Base-by-base conservation (phyloP, 1,140 invertebrate species). In the Apis cerana region DNA sequence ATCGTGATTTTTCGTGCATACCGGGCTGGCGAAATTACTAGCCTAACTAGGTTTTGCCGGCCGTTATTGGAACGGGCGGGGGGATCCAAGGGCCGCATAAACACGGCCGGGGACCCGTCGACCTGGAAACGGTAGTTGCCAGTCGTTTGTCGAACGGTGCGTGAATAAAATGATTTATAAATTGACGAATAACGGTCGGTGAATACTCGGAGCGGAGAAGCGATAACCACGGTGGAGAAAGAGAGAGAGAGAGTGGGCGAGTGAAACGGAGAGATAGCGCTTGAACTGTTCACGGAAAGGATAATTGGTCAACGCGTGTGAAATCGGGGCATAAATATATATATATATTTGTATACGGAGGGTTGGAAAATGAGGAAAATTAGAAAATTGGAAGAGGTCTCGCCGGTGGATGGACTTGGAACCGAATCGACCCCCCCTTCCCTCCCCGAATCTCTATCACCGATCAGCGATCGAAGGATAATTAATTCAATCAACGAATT, bases 131-230 rank as follows among this genome's bases (percentile, higher is more conserved):
- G 85, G 62, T 21, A 56, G 68, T 33, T 54, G 54, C 52, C 61
- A 4, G 59, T 19, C 59, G 70, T 79, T 75, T 64, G 68, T 10
- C 54, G 77, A 81, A n/a, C 80, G 83, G 75, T 33, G 84, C 84
- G 85, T 85, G 84, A 88, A 89, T 87, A 82, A 88, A 90, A 90
- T 91, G 85, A 87, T 89, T 88, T 85, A 88, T 86, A 91, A 92
- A 91, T 87, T 87, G 87, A 69, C 79, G 54, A 71, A 52, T 33
- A n/a, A 65, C 83, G 61, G 23, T 33, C 70, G 27, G 23, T 21
- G 52, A 21, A 33, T 72, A 52, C 54, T 17, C 75, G 23, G 8
- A 21, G 9, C 0, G 61, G 7, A 33, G n/a, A 8, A 48, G 21
- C 5, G 33, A 48, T 10, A 48, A 9, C 3, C 19, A 33, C 10